Evolutionary conservation across 1,140 invertebrate genomes (phyloP).

Genomic region (Trichomalopsis sarcophagae): DNA sequence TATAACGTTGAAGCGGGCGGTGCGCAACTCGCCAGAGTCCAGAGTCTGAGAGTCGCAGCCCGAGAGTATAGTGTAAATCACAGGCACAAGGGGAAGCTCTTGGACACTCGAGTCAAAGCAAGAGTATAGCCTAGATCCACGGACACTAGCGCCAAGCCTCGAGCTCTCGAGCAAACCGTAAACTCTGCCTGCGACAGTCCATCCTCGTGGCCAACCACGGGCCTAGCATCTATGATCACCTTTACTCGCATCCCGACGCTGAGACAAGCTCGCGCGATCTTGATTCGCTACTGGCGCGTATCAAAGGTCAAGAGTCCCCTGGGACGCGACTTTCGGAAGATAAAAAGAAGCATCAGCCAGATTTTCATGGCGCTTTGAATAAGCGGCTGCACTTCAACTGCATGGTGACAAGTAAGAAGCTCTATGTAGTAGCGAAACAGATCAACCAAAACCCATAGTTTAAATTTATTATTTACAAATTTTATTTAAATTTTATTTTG

Average conservation of each 20-base stretch:
- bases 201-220: too few species aligned
- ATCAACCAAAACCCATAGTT: slow-evolving; percentile 55
- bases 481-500: not conserved
- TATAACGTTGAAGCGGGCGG: too few species aligned
- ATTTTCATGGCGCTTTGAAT: slow-evolving; percentile 82
- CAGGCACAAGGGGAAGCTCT: too few species aligned
- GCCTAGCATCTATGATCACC: slow-evolving; percentile 89
- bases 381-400: slow-evolving; percentile 87
- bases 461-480: slow-evolving; percentile 16
- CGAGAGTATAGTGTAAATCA: too few species aligned
- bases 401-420: slow-evolving; percentile 77
- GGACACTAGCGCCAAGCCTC: too few species aligned
- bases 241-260: slow-evolving; percentile 85
- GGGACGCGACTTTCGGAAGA: slow-evolving; percentile 72
- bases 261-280: slow-evolving; percentile 82
- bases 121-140: too few species aligned
- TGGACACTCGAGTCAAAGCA: too few species aligned
- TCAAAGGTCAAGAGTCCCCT: slow-evolving; percentile 79
- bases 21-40: too few species aligned
- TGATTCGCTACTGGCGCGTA: slow-evolving; percentile 82
- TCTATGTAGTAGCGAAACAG: slow-evolving; percentile 80
- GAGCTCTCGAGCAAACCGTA: too few species aligned
- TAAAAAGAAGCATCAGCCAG: slow-evolving; percentile 78
- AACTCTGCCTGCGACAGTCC: too few species aligned
- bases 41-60: too few species aligned